Conservation (phyloP, 1,140 invertebrate genomes). For the Cydia strobilella region DNA sequence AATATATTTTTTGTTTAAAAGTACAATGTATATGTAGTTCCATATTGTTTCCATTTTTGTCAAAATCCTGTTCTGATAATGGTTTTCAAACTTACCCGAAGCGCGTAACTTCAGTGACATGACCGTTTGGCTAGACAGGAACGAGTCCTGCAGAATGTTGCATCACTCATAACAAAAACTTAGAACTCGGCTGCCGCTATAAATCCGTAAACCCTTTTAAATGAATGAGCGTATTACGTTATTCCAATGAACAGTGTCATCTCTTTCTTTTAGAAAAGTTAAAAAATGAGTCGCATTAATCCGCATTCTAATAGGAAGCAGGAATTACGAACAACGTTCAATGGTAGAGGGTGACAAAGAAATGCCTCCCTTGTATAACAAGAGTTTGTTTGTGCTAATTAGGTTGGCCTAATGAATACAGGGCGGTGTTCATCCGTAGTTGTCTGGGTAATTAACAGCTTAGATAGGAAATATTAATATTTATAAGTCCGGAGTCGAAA, state of each 20-base stretch:
- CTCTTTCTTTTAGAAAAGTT: slow-evolving; percentile 7
- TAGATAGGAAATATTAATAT: slow-evolving; percentile 79
- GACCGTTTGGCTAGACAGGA: too few species aligned
- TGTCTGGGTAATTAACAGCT: slow-evolving; percentile 76
- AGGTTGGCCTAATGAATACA: slow-evolving; percentile 73
- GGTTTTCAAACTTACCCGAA: too few species aligned
- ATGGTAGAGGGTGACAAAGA: slow-evolving; percentile 56
- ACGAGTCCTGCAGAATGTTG: too few species aligned
- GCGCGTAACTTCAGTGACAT: too few species aligned
- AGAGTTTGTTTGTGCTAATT: slow-evolving; percentile 70
- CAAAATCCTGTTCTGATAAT: too few species aligned
- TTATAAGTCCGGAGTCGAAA: slow-evolving; percentile 65
- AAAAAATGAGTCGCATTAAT: slow-evolving; percentile 17
- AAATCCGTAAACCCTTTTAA: too few species aligned
- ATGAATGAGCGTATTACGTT: too few species aligned
- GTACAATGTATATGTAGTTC: too few species aligned
- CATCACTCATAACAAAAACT: too few species aligned
- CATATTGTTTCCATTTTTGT: too few species aligned
- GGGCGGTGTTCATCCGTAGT: slow-evolving; percentile 71
- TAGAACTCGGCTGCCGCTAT: too few species aligned
- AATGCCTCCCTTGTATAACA: slow-evolving; percentile 51
- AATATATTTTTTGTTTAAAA: too few species aligned
- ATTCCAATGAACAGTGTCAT: not conserved
- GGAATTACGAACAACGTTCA: slow-evolving; percentile 41
- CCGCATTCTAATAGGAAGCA: slow-evolving; percentile 14